Evolutionary conservation across 2,113 vertebrate species (phyloP).

Genomic region (Nothoprocta pentlandii): DNA sequence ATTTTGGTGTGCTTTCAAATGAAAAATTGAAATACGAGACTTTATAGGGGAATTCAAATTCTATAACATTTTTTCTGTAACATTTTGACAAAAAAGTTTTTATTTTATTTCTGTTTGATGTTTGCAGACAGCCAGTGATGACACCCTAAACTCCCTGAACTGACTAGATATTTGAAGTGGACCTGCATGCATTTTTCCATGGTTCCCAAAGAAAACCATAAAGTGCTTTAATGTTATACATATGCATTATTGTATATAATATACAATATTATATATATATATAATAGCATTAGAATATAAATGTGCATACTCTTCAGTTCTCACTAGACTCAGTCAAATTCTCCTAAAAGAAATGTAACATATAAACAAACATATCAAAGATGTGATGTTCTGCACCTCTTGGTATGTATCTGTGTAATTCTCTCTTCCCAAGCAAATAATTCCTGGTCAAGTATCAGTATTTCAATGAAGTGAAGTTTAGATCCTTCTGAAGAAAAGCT

Average conservation of each 20-base stretch:
- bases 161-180: background rate
- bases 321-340: background rate
- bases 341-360: rapidly evolving
- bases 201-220: background rate
- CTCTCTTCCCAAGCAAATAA: background rate
- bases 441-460: background rate
- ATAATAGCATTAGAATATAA: background rate
- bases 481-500: background rate
- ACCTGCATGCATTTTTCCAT: rapidly evolving
- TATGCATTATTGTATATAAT: too few species aligned
- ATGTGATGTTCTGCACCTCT: background rate
- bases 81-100: background rate
- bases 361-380: background rate
- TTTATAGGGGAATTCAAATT: background rate
- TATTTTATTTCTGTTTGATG: background rate
- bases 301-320: background rate
- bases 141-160: background rate
- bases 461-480: background rate
- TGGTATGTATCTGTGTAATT: background rate
- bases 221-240: rapidly evolving
- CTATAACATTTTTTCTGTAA: background rate
- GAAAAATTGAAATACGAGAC: background rate
- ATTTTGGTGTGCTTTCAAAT: background rate
- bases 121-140: background rate
- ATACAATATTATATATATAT: too few species aligned